Conservation (phyloP, 2,797 vertebrate species). For the Amazona finschi region DNA sequence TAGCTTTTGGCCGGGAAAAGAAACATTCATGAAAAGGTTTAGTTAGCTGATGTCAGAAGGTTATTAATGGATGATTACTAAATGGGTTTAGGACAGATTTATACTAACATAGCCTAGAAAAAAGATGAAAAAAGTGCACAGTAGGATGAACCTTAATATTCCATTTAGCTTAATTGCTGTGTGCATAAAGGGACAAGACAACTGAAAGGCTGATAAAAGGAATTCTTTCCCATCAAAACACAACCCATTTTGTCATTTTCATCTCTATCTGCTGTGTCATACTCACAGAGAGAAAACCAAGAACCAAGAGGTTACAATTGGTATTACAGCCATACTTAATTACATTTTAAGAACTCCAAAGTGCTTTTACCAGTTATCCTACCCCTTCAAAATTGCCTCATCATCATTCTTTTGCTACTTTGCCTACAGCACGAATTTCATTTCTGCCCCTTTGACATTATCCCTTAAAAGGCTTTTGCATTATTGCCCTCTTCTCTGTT, state of each 20-base stretch:
- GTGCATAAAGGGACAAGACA: neutral
- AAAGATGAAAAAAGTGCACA: neutral
- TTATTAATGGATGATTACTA: neutral
- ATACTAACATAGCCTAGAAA: neutral
- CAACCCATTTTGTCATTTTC: neutral
- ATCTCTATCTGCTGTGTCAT: neutral
- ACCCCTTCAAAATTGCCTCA: neutral
- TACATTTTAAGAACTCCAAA: neutral
- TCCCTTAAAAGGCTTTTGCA: neutral
- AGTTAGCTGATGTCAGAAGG: neutral
- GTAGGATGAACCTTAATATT: neutral
- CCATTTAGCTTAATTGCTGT: neutral
- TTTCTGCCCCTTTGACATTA: neutral
- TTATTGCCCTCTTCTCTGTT: neutral
- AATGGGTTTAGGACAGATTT: neutral
- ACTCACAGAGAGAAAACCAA: neutral
- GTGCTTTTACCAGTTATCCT: neutral
- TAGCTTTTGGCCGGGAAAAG: neutral
- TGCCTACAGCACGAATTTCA: neutral
- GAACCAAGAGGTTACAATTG: neutral
- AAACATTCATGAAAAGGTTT: neutral
- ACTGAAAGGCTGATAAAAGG: neutral
- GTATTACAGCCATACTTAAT: neutral
- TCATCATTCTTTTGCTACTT: neutral
- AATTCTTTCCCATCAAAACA: neutral